These are phyloP conservation scores for Bufotes viridis DNA, from an alignment of 2,797 vertebrate species.

Conservation along the genomic window DNA sequence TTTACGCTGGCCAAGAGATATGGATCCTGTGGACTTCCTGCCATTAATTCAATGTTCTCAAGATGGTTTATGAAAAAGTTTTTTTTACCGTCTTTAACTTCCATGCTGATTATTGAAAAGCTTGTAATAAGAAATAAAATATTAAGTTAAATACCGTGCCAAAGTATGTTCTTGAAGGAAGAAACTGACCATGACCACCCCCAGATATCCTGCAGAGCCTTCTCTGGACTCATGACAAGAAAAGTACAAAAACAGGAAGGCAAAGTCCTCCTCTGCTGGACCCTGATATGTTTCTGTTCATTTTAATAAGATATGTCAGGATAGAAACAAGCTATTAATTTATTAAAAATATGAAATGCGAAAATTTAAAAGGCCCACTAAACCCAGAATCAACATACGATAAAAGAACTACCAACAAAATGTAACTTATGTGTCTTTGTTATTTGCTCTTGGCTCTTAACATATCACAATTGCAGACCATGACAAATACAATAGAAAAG, in stretches of 20 bases:
- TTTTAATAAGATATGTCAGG: neutral
- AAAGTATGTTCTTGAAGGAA: neutral
- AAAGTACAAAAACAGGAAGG: neutral
- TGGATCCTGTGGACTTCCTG: too few relatives aligned
- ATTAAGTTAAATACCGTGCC: neutral
- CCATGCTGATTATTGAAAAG: neutral
- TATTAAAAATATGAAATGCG: neutral
- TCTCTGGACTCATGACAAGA: constrained; percentile 23
- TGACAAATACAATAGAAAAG: too few relatives aligned
- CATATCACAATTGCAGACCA: too few relatives aligned
- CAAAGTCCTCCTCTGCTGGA: neutral
- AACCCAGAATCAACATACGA: too few relatives aligned
- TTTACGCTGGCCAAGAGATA: too few relatives aligned
- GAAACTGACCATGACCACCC: constrained; percentile 35
- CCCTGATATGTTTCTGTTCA: neutral
- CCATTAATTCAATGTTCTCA: too few relatives aligned
- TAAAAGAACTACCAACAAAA: too few relatives aligned
- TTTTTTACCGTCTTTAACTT: neutral
- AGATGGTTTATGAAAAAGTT: too few relatives aligned
- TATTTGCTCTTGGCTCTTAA: too few relatives aligned
- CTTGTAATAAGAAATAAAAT: neutral
- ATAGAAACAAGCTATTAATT: neutral
- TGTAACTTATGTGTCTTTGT: too few relatives aligned
- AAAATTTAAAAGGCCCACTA: too few relatives aligned
- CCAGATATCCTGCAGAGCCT: neutral